Conservation (phyloP, 2,888 invertebrate genomes). For the Eristalis arbustorum region DNA sequence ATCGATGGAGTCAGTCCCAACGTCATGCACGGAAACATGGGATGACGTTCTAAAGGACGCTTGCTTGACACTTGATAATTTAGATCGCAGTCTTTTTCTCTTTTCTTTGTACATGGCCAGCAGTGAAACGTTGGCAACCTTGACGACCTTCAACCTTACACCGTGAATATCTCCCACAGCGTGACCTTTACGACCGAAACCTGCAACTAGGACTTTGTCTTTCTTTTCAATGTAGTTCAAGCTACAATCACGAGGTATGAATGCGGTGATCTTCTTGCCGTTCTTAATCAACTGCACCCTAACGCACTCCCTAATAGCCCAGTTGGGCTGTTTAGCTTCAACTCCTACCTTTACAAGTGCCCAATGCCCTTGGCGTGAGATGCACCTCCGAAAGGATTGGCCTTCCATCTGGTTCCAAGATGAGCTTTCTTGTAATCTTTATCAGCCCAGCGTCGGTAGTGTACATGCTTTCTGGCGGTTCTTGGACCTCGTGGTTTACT, state of each 20-base stretch:
- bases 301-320: slow-evolving; percentile 99
- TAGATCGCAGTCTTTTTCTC: slow-evolving; percentile 99
- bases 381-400: slow-evolving; percentile 99
- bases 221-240: slow-evolving; percentile 99
- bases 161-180: slow-evolving; percentile 99
- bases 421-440: slow-evolving; percentile 99
- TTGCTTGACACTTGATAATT: slow-evolving; percentile 76
- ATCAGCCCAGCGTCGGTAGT: slow-evolving; percentile 99
- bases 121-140: slow-evolving; percentile 99
- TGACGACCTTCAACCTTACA: slow-evolving; percentile 96
- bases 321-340: slow-evolving; percentile 99
- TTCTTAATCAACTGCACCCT: slow-evolving; percentile 99
- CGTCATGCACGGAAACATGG: no score
- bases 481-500: slow-evolving; percentile 98
- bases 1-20: no score
- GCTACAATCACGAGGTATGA: slow-evolving; percentile 99
- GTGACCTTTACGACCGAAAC: slow-evolving; percentile 99
- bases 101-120: slow-evolving; percentile 99
- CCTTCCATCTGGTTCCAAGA: slow-evolving; percentile 99
- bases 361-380: slow-evolving; percentile 99
- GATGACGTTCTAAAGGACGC: no score
- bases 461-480: slow-evolving; percentile 99
- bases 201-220: slow-evolving; percentile 99
- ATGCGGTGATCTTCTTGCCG: slow-evolving; percentile 99
- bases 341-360: slow-evolving; percentile 99